Base-by-base conservation (phyloP, 2,797 vertebrate species). In the Pseudochirops cupreus region DNA sequence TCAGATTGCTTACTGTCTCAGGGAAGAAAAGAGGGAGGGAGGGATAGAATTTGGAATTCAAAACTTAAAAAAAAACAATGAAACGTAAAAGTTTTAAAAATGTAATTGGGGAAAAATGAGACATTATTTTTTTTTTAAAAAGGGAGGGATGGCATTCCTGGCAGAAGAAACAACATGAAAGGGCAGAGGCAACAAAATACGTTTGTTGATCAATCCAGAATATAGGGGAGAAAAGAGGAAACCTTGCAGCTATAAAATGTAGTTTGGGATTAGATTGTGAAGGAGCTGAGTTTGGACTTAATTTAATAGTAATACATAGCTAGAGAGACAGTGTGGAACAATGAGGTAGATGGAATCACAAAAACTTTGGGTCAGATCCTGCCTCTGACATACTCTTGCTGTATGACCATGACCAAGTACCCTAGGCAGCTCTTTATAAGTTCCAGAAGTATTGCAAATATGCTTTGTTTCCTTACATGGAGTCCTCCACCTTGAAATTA, bases 341-440 rank as follows among this genome's bases (percentile, higher is more conserved):
- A 26, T 58, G 90, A 5, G 82, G 31, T 21, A 33, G 55, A 57
- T 92, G n/a, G 46, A 94, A 39, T 87, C 18, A 93, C 46, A 55
- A 6, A 53, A 56, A 90, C 29, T 46, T 67, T 56, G 89, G 31
- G 39, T 93, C 57, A 93, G 93, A 74, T 91, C 50, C 56, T 95
- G 54, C 21, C 54, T 96, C 33, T 89, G 93, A 29, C 46, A 87
- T 33, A 13, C 55, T 56, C 54, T 82, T 12, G 46, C 67, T 92
- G 91, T 14, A 28, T 74, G 62, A 96, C 11, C 62, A 39, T 91
- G 92, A 50, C 57, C 52, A 56, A 94, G 39, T 46, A 9, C 4
- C 18, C n/a, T 24, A 24, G 21, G 39, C 39, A 46, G 46, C 7
- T 10, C 24, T 87, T 74, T 74, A 26, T 3, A 74, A 39, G 1